Base-by-base conservation (phyloP, 2,888 invertebrate genomes). In the Chrysotoxum bicinctum region DNA sequence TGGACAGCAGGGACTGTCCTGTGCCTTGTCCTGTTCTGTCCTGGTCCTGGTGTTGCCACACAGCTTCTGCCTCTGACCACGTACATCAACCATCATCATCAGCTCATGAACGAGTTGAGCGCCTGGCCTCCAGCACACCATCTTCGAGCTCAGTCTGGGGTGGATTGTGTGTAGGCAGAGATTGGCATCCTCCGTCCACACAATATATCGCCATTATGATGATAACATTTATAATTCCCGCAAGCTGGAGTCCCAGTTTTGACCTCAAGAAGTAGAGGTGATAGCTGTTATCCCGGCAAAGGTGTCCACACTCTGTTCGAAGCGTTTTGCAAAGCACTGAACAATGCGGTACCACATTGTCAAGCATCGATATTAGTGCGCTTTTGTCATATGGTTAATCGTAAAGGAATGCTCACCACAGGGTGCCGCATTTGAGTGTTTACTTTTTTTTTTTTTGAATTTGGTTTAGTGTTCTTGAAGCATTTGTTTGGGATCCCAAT, bases 341-440 rank as follows among this genome's bases (percentile, higher is more conserved):
- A 84, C 84, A 84, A 84, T 84, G 84, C 75, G 84, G 80, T 84
- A 84, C 84, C 84, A 84, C 84, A 84, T 80, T 84, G 84, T 84
- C 79, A 52, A 66, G 62, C 84, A 84, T 84, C 84, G 80, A 84
- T 84, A 80, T 80, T 84, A 84, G 84, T 84, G 84, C 70, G 75
- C 84, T 84, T 84, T 84, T 84, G 84, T 84, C 84, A 84, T 80
- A 84, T 84, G 84, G 79, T 84, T 84, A 84, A 84, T 84, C 79
- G 84, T 60, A 84, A 84, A 84, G 68, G 84, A 84, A 84, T 84
- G 84, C 66, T 84, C 84, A 40, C 84, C 48, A 45, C 84, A 80
- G 84, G 84, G 84, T 84, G 79, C 79, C 84, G 69, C 74, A 56
- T 43, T 69, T 56, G 66, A 66, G 66, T 66, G 66, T 32, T 35